Evolutionary conservation across 1,140 invertebrate genomes (phyloP).

Genomic region (Drosophila grimshawi): DNA sequence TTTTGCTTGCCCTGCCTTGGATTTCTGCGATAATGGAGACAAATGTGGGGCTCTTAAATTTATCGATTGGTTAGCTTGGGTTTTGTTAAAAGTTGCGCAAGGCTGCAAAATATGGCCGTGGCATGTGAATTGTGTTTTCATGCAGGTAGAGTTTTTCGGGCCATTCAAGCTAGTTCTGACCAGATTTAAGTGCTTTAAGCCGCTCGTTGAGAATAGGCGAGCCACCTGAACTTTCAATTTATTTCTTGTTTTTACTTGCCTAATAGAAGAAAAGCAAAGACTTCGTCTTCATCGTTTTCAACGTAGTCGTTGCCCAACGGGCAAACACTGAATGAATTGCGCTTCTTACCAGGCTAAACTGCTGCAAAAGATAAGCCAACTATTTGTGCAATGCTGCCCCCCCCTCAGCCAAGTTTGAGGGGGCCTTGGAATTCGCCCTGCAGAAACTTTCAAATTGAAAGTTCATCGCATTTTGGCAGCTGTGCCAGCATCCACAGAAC

Average conservation of each 20-base stretch:
- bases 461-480: conserved; percentile 58
- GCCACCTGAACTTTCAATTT: conserved; percentile 71
- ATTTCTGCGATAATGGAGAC: conserved; percentile 81
- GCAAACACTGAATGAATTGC: conserved; percentile 65
- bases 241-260: conserved; percentile 64
- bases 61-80: conserved; percentile 65
- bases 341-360: conserved; percentile 48
- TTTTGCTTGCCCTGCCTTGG: conserved; percentile 70
- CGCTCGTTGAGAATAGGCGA: conserved; percentile 1
- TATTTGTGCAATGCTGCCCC: conserved; percentile 40
- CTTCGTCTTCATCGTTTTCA: not conserved
- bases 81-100: conserved; percentile 50
- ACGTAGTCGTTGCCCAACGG: conserved; percentile 8
- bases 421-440: not conserved
- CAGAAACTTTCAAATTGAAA: conserved; percentile 71
- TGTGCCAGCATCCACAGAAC: conserved; percentile 4
- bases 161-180: not conserved
- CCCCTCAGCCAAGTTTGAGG: not conserved
- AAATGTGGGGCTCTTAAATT: conserved; percentile 82
- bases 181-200: conserved; percentile 48
- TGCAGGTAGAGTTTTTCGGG: conserved; percentile 13
- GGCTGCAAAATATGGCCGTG: conserved; percentile 45
- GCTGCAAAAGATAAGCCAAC: conserved; percentile 55
- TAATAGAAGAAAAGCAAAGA: conserved; percentile 62
- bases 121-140: conserved; percentile 69